Conservation (phyloP, 2,113 vertebrate genomes). For the Hucho hucho region DNA sequence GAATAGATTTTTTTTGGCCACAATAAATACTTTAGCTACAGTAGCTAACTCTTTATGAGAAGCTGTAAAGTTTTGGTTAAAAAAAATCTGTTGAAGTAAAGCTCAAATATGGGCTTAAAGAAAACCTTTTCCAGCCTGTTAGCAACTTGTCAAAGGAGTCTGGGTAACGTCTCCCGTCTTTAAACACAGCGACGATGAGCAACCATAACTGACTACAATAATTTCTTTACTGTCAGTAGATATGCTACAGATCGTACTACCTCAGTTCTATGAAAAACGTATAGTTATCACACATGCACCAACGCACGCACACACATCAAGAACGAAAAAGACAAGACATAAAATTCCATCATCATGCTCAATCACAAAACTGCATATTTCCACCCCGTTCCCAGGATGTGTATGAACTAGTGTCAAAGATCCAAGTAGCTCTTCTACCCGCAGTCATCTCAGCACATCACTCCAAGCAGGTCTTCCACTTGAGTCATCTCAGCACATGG, state of each 20-base stretch:
- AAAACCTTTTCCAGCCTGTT: too few relatives aligned
- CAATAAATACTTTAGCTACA: slow-evolving; percentile 39
- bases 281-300: slow-evolving; percentile 47
- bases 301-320: not conserved
- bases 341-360: slow-evolving; percentile 51
- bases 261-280: slow-evolving; percentile 53
- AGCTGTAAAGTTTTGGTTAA: too few relatives aligned
- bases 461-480: slow-evolving; percentile 23
- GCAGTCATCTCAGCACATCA: not conserved
- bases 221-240: slow-evolving; percentile 43
- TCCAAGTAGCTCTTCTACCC: too few relatives aligned
- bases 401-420: slow-evolving; percentile 60
- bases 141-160: too few relatives aligned
- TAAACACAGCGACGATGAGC: too few relatives aligned
- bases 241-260: slow-evolving; percentile 41
- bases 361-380: slow-evolving; percentile 38
- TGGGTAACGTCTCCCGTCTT: not conserved
- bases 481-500: slow-evolving; percentile 24
- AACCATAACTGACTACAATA: slow-evolving; percentile 22
- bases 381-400: slow-evolving; percentile 46
- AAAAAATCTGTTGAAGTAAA: too few relatives aligned
- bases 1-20: slow-evolving; percentile 3
- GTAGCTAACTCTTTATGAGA: not conserved
- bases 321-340: slow-evolving; percentile 29
- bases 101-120: too few relatives aligned